Percentiles rank a stretch among this genome's conserved stretches.
These are phyloP conservation scores for Solenopsis fugax DNA, from an alignment of 1,140 invertebrate species.

Conservation along the genomic window DNA sequence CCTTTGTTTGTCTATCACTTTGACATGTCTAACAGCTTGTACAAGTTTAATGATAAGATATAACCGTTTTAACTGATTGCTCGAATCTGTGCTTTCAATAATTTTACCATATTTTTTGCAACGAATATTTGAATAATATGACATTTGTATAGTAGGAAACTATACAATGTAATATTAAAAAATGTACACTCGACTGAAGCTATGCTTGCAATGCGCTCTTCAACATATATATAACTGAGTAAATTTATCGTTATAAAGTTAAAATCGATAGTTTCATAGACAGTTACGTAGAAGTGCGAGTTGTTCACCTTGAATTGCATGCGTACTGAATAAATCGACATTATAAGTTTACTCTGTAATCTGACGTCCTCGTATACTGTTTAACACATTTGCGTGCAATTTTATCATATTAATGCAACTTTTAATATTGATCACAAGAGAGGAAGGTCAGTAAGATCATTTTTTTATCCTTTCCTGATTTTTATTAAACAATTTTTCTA, in stretches of 20 bases:
- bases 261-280: constrained; percentile 60
- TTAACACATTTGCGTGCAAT: constrained; percentile 7
- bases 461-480: too few relatives aligned
- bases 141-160: not conserved
- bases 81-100: not conserved
- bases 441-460: too few relatives aligned
- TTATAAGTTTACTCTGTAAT: constrained; percentile 39
- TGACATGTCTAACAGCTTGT: not conserved
- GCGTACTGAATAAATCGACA: constrained; percentile 26
- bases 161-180: not conserved
- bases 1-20: constrained; percentile 41
- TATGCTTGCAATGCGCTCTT: not conserved
- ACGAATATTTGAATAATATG: not conserved
- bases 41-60: constrained; percentile 49
- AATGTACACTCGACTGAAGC: not conserved
- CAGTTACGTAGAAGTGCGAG: constrained; percentile 27
- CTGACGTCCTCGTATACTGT: not conserved
- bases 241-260: constrained; percentile 37
- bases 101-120: not conserved
- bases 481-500: too few relatives aligned
- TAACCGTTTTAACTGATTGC: not conserved
- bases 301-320: constrained; percentile 52
- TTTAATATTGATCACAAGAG: not conserved
- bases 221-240: not conserved
- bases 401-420: not conserved